Conservation (phyloP, 35 echinoderm and acorn worm genomes). For the Hemicentrotus pulcherrimus region DNA sequence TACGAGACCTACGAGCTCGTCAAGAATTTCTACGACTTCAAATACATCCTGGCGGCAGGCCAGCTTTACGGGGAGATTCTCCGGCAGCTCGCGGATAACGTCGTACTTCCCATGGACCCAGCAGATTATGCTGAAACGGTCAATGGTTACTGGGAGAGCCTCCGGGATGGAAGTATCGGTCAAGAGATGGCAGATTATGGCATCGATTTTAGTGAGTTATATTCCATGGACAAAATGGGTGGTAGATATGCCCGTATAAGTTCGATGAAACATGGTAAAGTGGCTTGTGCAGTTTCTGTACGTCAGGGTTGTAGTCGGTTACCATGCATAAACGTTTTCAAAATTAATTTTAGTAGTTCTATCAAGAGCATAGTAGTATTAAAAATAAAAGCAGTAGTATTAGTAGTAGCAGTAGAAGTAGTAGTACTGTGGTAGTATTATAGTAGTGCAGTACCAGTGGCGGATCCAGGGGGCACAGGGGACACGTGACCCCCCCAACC, state of each 20-base stretch:
- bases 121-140: constrained; percentile 62
- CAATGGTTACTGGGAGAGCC: constrained; percentile 57
- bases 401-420: too few relatives aligned
- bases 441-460: too few relatives aligned
- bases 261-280: neutral
- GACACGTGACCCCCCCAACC: too few relatives aligned
- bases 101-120: constrained; percentile 68
- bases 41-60: constrained; percentile 65
- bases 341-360: too few relatives aligned
- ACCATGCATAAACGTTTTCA: too few relatives aligned
- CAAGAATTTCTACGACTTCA: constrained; percentile 67
- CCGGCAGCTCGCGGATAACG: constrained; percentile 63
- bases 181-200: constrained; percentile 53
- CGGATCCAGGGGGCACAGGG: too few relatives aligned
- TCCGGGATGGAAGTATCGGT: constrained; percentile 61
- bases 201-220: constrained; percentile 63
- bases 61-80: constrained; percentile 66
- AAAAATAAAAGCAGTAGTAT: too few relatives aligned
- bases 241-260: too few relatives aligned
- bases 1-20: constrained; percentile 91
- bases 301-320: too few relatives aligned
- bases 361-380: too few relatives aligned
- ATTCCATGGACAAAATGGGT: neutral
- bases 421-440: too few relatives aligned
- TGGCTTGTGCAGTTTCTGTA: too few relatives aligned